Evolutionary conservation across 2,113 vertebrate genomes (phyloP), one percentile per base, ranked within the genome.

Genomic region (Pygoscelis adeliae): DNA sequence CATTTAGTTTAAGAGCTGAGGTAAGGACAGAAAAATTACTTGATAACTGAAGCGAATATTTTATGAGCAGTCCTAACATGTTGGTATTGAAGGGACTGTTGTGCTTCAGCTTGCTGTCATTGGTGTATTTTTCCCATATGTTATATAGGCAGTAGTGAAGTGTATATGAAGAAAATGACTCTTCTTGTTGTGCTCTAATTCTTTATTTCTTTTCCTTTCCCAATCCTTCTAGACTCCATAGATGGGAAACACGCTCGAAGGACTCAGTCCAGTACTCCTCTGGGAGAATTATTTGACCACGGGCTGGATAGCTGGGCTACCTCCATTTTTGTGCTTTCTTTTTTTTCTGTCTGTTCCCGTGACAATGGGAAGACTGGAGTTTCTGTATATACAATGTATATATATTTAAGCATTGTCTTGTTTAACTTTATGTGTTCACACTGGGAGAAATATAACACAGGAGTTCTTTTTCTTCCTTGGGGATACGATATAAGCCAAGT

Each of bases 391-490:
- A 98, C 91, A 55, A 98, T 98, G 95, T 98, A 98, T 97, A 92
- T 94, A 29, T 96, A 97, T 53, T 95, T 98, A 92, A 97, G 94
- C 87, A 94, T 98, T 69, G 85, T 97, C 85, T 96, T 98, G 67
- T 94, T 98, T 95, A 98, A 97, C 59, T 98, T 98, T 67, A 97
- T 97, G 97, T 95, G 98, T 81, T 98, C 97, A 34, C 98, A 98
- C 78, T 98, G 97, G 98, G 98, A 98, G 91, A 98, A 98, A 87
- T 98, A 98, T 36, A 98, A 98, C 91, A 98, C 98, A 65, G 97
- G 97, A 81, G 93, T 98, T 76, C 97, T 98, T 86, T 98, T 98
- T 96, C 97, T 98, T 96, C 97, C 97, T 61, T 98, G 97, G 97
- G 93, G 95, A 97, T 98, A 98, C 8, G 98, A 98, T 92, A 93